These are phyloP conservation scores for Hoplostethus atlanticus DNA, from an alignment of 2,797 vertebrate genomes.

Conservation along the genomic window DNA sequence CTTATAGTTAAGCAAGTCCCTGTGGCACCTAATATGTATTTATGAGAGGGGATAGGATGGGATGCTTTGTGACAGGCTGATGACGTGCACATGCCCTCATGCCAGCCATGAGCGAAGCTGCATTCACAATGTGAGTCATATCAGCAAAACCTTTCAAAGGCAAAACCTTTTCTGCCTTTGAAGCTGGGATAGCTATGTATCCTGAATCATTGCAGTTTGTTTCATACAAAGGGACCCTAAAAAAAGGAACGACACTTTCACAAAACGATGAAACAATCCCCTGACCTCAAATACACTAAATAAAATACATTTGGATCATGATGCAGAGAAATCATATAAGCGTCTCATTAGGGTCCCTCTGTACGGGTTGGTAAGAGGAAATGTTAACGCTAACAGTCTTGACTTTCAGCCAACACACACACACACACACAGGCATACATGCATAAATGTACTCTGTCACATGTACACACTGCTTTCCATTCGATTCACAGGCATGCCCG, in stretches of 20 bases:
- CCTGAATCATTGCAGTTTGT: slow-evolving; percentile 18
- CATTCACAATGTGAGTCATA: slow-evolving; percentile 42
- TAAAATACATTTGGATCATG: not conserved
- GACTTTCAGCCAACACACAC: slow-evolving; percentile 11
- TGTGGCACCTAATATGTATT: slow-evolving; percentile 20
- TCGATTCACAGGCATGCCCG: slow-evolving; percentile 55
- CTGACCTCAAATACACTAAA: too few relatives aligned
- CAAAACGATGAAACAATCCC: not conserved
- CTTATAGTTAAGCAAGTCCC: slow-evolving; percentile 15
- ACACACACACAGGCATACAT: slow-evolving; percentile 1
- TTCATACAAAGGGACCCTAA: not conserved
- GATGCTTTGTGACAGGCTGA: not conserved
- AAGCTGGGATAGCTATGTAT: slow-evolving; percentile 11
- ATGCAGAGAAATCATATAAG: not conserved
- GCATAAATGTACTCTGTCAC: not conserved
- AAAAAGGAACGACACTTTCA: not conserved
- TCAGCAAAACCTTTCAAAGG: too few relatives aligned
- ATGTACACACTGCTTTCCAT: not conserved
- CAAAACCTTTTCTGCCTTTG: slow-evolving; percentile 8
- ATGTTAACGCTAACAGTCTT: slow-evolving; percentile 6
- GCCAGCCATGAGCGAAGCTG: slow-evolving; percentile 27
- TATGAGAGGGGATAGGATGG: not conserved
- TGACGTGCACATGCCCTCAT: slow-evolving; percentile 16
- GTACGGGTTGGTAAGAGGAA: not conserved
- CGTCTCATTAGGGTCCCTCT: not conserved